Percentiles rank a stretch among this genome's conserved stretches.
These are phyloP conservation scores for Holotrichia oblita DNA, from an alignment of 1,140 invertebrate species.

Conservation along the genomic window DNA sequence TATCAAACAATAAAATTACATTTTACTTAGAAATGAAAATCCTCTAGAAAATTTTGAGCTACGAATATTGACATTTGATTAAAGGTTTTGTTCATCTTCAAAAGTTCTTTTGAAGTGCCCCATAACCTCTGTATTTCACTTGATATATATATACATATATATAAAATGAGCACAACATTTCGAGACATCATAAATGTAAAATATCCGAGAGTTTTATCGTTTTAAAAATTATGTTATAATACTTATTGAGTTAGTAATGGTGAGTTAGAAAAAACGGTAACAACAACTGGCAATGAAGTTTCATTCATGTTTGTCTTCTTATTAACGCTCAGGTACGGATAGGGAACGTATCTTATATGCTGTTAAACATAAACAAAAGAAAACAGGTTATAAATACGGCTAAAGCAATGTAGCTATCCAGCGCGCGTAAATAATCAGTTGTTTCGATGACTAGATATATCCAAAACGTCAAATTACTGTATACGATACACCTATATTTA, in stretches of 20 bases:
- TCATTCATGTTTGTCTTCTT: conserved; percentile 33
- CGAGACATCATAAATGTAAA: conserved; percentile 40
- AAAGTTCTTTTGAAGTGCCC: conserved; percentile 47
- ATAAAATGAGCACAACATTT: conserved; percentile 60
- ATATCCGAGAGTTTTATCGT: conserved; percentile 38
- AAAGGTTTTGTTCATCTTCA: conserved; percentile 49
- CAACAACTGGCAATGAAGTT: conserved; percentile 38
- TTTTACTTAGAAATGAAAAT: conserved; percentile 51
- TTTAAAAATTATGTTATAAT: conserved; percentile 29
- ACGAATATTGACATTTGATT: conserved; percentile 60
- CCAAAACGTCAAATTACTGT: neutral
- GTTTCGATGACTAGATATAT: neutral
- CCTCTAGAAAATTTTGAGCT: conserved; percentile 59
- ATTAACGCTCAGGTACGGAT: conserved; percentile 41
- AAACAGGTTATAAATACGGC: neutral
- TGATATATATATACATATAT: conserved; percentile 44
- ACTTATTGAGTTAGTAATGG: conserved; percentile 37
- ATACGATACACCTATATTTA: too few species aligned
- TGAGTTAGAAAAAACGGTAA: conserved; percentile 40
- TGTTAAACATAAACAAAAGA: conserved; percentile 19
- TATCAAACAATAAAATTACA: conserved; percentile 38
- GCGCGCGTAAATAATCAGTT: conserved; percentile 22
- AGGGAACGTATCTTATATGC: conserved; percentile 39
- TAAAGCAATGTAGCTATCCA: conserved; percentile 38
- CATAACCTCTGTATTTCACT: conserved; percentile 30